phyloP scores from a whole-genome alignment of 2,113 vertebrate species.

The Neopipo cinnamomea region DNA sequence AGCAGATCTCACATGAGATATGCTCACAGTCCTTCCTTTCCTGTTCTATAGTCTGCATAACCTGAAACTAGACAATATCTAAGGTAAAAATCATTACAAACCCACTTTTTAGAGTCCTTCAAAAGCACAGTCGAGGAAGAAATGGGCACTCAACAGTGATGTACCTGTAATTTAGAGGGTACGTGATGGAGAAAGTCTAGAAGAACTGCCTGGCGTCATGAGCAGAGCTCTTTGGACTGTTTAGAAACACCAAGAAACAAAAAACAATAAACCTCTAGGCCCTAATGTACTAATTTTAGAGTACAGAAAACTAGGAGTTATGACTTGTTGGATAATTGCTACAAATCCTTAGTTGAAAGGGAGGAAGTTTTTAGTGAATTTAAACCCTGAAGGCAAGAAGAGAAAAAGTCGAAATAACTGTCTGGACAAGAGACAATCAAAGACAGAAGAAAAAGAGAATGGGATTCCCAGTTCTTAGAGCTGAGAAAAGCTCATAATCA shows the following conservation, averaged over 20 bases:
- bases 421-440: background rate
- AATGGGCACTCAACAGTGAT: background rate
- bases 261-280: background rate
- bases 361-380: background rate
- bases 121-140: background rate
- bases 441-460: background rate
- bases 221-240: background rate
- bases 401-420: background rate
- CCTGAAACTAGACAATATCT: background rate
- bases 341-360: background rate
- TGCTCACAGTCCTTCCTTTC: background rate
- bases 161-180: background rate
- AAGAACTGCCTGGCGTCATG: background rate
- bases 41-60: background rate
- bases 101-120: background rate
- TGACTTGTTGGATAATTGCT: background rate
- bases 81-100: background rate
- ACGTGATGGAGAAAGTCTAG: background rate
- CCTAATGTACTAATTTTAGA: background rate
- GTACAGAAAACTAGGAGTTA: background rate
- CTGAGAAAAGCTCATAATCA: background rate
- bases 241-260: background rate
- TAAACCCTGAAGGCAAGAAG: background rate
- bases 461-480: background rate
- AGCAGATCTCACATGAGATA: background rate